Percentiles rank a stretch among this genome's conserved stretches.
Conservation (phyloP, 2,888 invertebrate genomes). For the Xanthia icteritia region DNA sequence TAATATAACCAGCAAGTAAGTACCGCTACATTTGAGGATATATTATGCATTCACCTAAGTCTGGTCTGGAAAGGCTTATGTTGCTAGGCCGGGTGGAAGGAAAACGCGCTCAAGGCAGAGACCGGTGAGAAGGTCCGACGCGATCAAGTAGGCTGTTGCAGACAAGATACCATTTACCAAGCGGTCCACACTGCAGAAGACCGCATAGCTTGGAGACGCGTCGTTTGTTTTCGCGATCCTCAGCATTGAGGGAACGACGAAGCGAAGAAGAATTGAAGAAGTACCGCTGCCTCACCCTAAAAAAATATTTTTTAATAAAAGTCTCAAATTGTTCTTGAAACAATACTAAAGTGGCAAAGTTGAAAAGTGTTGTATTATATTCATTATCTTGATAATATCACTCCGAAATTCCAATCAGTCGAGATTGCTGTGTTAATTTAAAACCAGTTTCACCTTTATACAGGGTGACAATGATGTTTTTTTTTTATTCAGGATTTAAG, state of each 20-base stretch:
- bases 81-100: too few relatives aligned
- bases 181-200: too few relatives aligned
- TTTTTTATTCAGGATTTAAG: not conserved
- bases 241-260: too few relatives aligned
- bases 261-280: too few relatives aligned
- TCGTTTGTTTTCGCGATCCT: too few relatives aligned
- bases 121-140: too few relatives aligned
- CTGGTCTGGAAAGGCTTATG: too few relatives aligned
- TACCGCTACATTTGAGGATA: not conserved
- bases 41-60: too few relatives aligned
- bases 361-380: constrained; percentile 53
- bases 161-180: too few relatives aligned
- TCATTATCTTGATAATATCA: constrained; percentile 56
- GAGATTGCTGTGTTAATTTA: constrained; percentile 64
- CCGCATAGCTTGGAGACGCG: too few relatives aligned
- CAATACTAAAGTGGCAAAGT: constrained; percentile 42
- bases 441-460: constrained; percentile 55
- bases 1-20: constrained; percentile 11
- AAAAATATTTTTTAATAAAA: constrained; percentile 57
- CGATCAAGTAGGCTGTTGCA: too few relatives aligned
- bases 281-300: not conserved
- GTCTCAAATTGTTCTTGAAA: constrained; percentile 39
- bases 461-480: constrained; percentile 50
- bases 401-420: constrained; percentile 64
- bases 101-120: too few relatives aligned